Conservation (phyloP, 2,888 invertebrate genomes). For the Euplexia lucipara region DNA sequence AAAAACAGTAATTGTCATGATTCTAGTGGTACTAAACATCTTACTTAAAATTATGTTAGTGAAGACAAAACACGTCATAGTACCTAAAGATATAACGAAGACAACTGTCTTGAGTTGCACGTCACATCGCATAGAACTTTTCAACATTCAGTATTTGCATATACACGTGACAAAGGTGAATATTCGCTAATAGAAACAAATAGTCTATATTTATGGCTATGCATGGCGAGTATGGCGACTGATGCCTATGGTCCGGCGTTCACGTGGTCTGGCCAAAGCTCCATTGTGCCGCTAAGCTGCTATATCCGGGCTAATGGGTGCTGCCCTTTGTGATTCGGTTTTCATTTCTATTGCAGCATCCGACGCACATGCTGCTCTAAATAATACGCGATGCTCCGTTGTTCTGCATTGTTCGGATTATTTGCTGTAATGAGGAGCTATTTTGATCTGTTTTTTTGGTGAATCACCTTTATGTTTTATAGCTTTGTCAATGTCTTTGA, state of each 20-base stretch:
- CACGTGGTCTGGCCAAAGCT: slow-evolving; percentile 63
- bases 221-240: slow-evolving; percentile 25
- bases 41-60: too few species aligned
- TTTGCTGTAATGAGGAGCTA: not conserved
- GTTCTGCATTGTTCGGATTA: slow-evolving; percentile 25
- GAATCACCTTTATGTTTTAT: too few species aligned
- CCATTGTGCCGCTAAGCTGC: slow-evolving; percentile 71
- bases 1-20: too few species aligned
- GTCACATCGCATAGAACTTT: slow-evolving; percentile 11
- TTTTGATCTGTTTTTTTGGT: not conserved
- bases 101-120: too few species aligned
- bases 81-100: too few species aligned
- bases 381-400: slow-evolving; percentile 47
- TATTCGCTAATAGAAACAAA: slow-evolving; percentile 33
- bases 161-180: slow-evolving; percentile 52
- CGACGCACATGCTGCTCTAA: slow-evolving; percentile 44
- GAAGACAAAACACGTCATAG: too few species aligned
- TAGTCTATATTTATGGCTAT: slow-evolving; percentile 21
- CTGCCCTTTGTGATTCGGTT: slow-evolving; percentile 65
- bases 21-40: too few species aligned
- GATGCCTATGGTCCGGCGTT: slow-evolving; percentile 24
- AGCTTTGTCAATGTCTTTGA: too few species aligned
- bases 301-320: slow-evolving; percentile 72
- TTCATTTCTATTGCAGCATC: slow-evolving; percentile 60
- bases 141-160: too few species aligned